Percentiles rank a stretch among this genome's conserved stretches.
Evolutionary conservation across 2,888 invertebrate species (phyloP).

Genomic region (Trachelus iudaicus): DNA sequence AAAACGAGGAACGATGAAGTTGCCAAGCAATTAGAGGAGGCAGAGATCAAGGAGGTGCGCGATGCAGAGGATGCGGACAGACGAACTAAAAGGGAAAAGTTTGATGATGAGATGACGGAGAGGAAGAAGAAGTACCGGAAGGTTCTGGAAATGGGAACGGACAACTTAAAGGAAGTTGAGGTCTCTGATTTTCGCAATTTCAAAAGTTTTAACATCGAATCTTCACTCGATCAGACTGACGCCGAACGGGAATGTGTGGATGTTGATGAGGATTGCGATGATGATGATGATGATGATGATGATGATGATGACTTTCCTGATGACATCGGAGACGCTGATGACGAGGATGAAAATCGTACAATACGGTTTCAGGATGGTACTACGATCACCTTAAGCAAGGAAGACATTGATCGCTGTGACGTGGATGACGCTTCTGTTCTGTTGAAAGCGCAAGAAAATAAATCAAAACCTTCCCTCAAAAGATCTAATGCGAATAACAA

Average conservation of each 20-base stretch:
- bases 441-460: not conserved
- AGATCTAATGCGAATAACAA: not conserved
- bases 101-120: slow-evolving; percentile 10
- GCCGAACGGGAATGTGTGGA: slow-evolving; percentile 13
- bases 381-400: slow-evolving; percentile 22
- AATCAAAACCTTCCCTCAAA: not conserved
- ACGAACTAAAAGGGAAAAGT: slow-evolving; percentile 4
- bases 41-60: slow-evolving; percentile 11
- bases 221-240: not conserved
- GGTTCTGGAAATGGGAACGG: slow-evolving; percentile 14
- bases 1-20: slow-evolving; percentile 16
- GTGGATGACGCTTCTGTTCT: not conserved
- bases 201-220: not conserved
- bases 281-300: slow-evolving; percentile 17
- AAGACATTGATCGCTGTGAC: slow-evolving; percentile 24
- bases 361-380: slow-evolving; percentile 32
- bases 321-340: slow-evolving; percentile 22
- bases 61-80: slow-evolving; percentile 14
- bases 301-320: slow-evolving; percentile 3
- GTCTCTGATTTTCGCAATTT: slow-evolving; percentile 35
- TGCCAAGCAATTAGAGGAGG: slow-evolving; percentile 13
- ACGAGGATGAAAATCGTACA: slow-evolving; percentile 24
- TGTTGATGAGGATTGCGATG: slow-evolving; percentile 8
- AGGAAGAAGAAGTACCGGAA: slow-evolving; percentile 15
- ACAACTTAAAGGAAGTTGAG: slow-evolving; percentile 12